phyloP scores from a whole-genome alignment of 2,113 vertebrate genomes.

The Mesitornis unicolor region DNA sequence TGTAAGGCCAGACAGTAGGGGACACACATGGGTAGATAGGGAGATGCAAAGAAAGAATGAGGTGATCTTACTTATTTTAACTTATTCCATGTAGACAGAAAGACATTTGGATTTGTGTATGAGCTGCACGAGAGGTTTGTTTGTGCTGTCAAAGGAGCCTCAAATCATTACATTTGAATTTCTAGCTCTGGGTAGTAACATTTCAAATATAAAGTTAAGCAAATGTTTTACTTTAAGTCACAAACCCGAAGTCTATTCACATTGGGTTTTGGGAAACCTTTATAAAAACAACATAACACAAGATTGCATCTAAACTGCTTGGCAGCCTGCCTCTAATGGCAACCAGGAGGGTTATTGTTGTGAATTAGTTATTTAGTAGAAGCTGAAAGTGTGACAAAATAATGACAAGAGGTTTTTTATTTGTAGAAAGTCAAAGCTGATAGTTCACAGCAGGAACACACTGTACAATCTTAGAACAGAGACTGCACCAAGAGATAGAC shows the following conservation, averaged over 20 bases:
- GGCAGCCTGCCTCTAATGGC: conserved; percentile 43
- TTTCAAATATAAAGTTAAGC: conserved; percentile 15
- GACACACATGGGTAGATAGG: background rate
- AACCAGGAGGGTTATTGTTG: conserved; percentile 46
- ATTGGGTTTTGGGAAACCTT: conserved; percentile 12
- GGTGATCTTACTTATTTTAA: background rate
- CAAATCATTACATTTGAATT: background rate
- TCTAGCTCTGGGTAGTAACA: background rate
- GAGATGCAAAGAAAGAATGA: background rate
- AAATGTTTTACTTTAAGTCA: conserved; percentile 41
- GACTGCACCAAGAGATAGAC: background rate
- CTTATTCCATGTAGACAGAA: background rate
- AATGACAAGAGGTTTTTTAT: background rate
- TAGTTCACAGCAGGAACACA: background rate
- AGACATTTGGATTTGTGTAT: background rate
- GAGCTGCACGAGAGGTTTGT: background rate
- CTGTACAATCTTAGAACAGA: background rate
- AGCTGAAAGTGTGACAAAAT: conserved; percentile 59
- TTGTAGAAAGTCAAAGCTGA: conserved; percentile 1
- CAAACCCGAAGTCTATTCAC: conserved; percentile 16
- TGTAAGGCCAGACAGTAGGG: background rate
- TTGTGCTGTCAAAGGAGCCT: conserved; percentile 5
- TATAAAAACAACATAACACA: conserved; percentile 22
- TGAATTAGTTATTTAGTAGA: conserved; percentile 40
- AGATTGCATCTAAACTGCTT: conserved; percentile 41